Evolutionary conservation across 2,888 invertebrate species (phyloP), one percentile per base, ranked within the genome.

Genomic region (Rotaria magnacalcarata): DNA sequence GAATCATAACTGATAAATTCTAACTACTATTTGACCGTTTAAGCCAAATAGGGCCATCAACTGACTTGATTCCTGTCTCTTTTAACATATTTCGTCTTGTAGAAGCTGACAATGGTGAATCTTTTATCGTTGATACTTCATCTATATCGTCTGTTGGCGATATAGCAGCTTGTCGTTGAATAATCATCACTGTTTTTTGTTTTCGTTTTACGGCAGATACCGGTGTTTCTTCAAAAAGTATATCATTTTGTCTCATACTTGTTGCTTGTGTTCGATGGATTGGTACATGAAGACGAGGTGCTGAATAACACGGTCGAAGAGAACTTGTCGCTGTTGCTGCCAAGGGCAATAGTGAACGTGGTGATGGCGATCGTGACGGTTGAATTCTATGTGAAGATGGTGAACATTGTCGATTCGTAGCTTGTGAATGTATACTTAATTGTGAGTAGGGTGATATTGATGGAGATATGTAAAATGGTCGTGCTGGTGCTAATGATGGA

Each of bases 11-110:
- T 14, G 16, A 34, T 27, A 16, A 34, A 34, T n/a, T 47, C 8
- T 80, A 80, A 80, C 80, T 80, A 80, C 80, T 80, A 43, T 80
- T 80, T 11, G 80, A 80, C 10, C 80, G 80, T 80, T 80, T 80
- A 47, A 80, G 43, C 80, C 80, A 80, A 47, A 80, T 24, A 47
- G 21, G 24, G 24, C 41, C 80, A 47, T 11, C 47, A 8, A 2
- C 47, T 7, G 47, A 80, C 11, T 24, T 16, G 5, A 47, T 47
- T 24, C n/a, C 47, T 11, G 80, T 80, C 47, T 47, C 43, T 80
- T 80, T 80, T 14, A 47, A 47, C 47, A 80, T n/a, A 47, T 24
- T 67, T 67, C 67, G 16, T 67, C 67, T 14, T 67, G 67, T 19
- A 19, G 67, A 6, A 67, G 67, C 67, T 67, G 67, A 27, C 34